phyloP scores from a whole-genome alignment of 2,113 vertebrate genomes.

The Tiliqua scincoides region DNA sequence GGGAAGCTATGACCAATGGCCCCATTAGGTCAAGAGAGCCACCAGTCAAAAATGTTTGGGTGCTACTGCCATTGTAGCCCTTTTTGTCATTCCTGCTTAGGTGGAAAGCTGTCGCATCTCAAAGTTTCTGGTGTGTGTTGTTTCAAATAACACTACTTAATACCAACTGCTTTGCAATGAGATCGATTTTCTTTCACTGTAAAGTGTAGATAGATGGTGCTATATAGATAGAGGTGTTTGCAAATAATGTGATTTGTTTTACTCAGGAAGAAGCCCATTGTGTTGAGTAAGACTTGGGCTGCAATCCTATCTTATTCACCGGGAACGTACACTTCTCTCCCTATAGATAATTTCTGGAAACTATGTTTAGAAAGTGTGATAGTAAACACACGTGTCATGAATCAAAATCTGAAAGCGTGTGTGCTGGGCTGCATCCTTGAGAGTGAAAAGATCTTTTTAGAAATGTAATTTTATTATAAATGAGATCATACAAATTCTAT shows the following conservation, averaged over 20 bases:
- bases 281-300: too few relatives aligned
- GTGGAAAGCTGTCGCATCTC: neutral
- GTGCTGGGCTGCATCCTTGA: neutral
- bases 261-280: too few relatives aligned
- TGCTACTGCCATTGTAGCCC: too few relatives aligned
- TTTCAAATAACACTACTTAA: neutral
- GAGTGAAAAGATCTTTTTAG: neutral
- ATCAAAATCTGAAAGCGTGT: neutral
- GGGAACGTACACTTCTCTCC: too few relatives aligned
- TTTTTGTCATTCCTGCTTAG: neutral
- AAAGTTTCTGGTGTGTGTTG: neutral
- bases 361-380: neutral
- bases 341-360: neutral
- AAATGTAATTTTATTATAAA: too few relatives aligned
- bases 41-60: too few relatives aligned
- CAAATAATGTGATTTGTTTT: too few relatives aligned
- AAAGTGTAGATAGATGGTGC: neutral
- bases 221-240: too few relatives aligned
- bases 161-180: neutral
- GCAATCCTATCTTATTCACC: too few relatives aligned
- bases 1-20: too few relatives aligned
- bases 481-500: too few relatives aligned
- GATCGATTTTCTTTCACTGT: neutral
- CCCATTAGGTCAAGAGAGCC: too few relatives aligned
- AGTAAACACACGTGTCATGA: neutral